A percentile compares a stretch with the other conserved stretches of the same genome.
These are phyloP conservation scores for Branchellion lobata DNA, from an alignment of 2,888 invertebrate species.

Conservation along the genomic window DNA sequence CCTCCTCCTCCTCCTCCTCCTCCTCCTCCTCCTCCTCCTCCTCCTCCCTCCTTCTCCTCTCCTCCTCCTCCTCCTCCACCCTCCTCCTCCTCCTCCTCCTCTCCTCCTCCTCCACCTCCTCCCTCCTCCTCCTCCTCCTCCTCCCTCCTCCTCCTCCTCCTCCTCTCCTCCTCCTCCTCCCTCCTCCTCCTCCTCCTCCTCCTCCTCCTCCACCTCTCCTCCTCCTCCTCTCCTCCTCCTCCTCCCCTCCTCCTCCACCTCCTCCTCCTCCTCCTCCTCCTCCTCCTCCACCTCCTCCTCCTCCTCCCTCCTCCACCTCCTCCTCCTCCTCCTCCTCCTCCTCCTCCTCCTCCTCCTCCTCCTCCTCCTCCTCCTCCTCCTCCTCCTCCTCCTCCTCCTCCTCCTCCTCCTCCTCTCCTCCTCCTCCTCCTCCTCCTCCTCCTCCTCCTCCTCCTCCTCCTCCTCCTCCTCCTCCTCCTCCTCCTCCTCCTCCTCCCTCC, in stretches of 20 bases:
- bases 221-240: not conserved
- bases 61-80: not conserved
- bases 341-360: not conserved
- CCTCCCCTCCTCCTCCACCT: not conserved
- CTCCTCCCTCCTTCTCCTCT: not conserved
- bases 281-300: not conserved
- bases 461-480: slow-evolving; percentile 46
- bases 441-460: slow-evolving; percentile 53
- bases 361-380: not conserved
- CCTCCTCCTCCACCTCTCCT: not conserved
- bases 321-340: not conserved
- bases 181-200: not conserved
- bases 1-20: slow-evolving; percentile 3
- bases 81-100: not conserved
- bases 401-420: not conserved
- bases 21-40: slow-evolving; percentile 14
- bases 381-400: not conserved
- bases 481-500: slow-evolving; percentile 46
- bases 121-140: not conserved
- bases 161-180: not conserved
- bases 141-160: not conserved
- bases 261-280: not conserved
- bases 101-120: not conserved
- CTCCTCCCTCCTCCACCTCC: not conserved
- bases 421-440: not conserved